Base-by-base conservation (phyloP, 2,113 vertebrate genomes). In the Hippopotamus amphibius region DNA sequence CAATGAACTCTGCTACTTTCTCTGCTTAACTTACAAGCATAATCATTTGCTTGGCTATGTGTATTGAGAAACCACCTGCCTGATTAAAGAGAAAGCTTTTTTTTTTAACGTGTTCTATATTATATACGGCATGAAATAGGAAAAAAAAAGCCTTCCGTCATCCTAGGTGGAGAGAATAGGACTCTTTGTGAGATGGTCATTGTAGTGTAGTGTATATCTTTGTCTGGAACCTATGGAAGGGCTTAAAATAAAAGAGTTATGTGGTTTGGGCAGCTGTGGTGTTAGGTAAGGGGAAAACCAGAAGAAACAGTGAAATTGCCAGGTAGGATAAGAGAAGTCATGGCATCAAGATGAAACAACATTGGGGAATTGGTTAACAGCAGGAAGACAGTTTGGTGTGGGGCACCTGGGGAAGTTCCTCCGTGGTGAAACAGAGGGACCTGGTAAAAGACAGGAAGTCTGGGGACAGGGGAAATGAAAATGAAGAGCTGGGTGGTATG, bases 381-480 rank as follows among this genome's bases (percentile, higher is more conserved):
- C 16, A 41, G 93, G 96, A 48, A 93, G 83, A 95, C 5, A 48
- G 83, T 72, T 84, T 57, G 79, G 79, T 95, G 30, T 65, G 4
- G 43, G 41, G 46, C 21, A 41, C 26, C 69, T 81, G 57, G 28
- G 63, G 79, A 96, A 93, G 76, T 97, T 92, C 61, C 37, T 93
- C 41, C 37, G 89, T 37, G 96, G 96, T 82, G 80, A 96, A 92
- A 95, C 86, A 76, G 79, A 96, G 69, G 79, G n/a, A 72, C 68
- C 80, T 92, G n/a, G 50, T 50, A 22, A 50, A 69, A 96, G 88
- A 92, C 2, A 0, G 77, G 79, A 97, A 89, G 89, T 83, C 9
- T 65, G 71, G 9, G 19, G 86, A 41, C 41, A 28, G 30, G 71
- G 90, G 97, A 98, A 97, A 68, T 88, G 96, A 98, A 98, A 98